Base-by-base conservation (phyloP, 2,888 invertebrate genomes). In the Latheticus oryzae region DNA sequence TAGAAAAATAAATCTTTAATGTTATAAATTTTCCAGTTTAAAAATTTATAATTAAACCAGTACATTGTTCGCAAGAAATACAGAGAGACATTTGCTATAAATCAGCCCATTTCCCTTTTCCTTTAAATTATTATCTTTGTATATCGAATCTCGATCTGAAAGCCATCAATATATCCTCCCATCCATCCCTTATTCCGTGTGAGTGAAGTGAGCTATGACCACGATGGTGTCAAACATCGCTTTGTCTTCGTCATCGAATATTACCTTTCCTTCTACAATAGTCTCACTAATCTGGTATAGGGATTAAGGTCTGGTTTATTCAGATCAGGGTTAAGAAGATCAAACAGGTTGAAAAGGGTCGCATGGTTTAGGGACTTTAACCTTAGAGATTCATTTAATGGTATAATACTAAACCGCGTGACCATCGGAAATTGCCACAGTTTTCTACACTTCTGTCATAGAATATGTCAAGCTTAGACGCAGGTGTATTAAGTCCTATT, bases 261-360 rank as follows among this genome's bases (percentile, higher is more conserved):
- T 8, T 15, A 13, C 17, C 35, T n/a, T 35, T 9, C 28, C 45
- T 11, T 3, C 2, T 28, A 16, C 32, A 7, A 19, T 15, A 24
- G 40, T 24, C n/a, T n/a, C n/a, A n/a, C n/a, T n/a, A n/a, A 47
- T 33, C 32, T 28, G 50, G 30, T 30, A n/a, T 28, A 17, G 24
- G 40, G 51, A 51, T 51, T 51, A 51, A 51, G 51, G 38, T 16
- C 19, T 17, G 35, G 48, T 40, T 52, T 52, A 52, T 52, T 52
- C 52, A 52, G 52, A 52, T 52, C 42, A 42, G 35, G 52, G 52
- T 52, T 52, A 35, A 52, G 42, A 52, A 52, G 52, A 52, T 52
- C 52, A 52, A 52, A 52, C 52, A 52, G 42, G 52, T 52, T 52
- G 52, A 52, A 24, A 42, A 52, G 52, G 52, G 52, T 52, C 42